These are phyloP conservation scores for Actinostola sp. DNA, from an alignment of 92 coral and sea anemone genomes.

Conservation along the genomic window DNA sequence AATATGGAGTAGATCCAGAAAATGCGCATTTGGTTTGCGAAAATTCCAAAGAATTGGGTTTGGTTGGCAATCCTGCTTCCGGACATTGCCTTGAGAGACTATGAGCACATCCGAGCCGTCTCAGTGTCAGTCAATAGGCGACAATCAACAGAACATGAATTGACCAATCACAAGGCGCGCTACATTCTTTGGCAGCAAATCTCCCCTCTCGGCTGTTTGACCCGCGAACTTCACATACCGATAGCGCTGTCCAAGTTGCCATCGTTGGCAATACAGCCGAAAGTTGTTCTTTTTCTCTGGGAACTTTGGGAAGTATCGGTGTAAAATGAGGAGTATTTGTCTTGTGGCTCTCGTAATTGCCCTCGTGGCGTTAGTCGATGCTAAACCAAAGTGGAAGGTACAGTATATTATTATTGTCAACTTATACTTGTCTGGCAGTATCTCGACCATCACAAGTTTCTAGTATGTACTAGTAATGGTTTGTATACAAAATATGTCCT, in stretches of 20 bases:
- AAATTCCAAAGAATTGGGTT: slow-evolving; percentile 24
- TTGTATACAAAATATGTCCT: background rate
- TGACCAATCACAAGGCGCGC: slow-evolving; percentile 22
- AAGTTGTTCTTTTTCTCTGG: background rate
- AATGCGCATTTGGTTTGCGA: background rate
- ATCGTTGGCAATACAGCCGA: background rate
- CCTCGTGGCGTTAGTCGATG: slow-evolving; percentile 14
- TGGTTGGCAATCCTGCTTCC: slow-evolving; percentile 23
- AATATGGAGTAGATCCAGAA: no score
- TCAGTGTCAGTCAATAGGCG: slow-evolving; percentile 3
- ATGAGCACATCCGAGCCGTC: slow-evolving; percentile 3
- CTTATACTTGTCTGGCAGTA: background rate
- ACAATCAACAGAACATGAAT: slow-evolving; percentile 16
- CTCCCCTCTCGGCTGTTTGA: slow-evolving; percentile 17
- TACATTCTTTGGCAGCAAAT: slow-evolving; percentile 6
- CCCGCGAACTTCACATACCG: slow-evolving; percentile 37
- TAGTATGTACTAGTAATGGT: background rate
- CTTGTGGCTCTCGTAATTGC: slow-evolving; percentile 8
- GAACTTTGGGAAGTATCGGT: background rate
- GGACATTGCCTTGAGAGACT: background rate
- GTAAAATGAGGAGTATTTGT: slow-evolving; percentile 12
- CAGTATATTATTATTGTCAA: background rate
- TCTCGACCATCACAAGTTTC: background rate
- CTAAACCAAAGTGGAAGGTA: slow-evolving; percentile 47
- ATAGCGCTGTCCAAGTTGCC: slow-evolving; percentile 8